Evolutionary conservation across 1,140 invertebrate genomes (phyloP), one percentile per base, ranked within the genome.

Genomic region (Drosophila ficusphila): DNA sequence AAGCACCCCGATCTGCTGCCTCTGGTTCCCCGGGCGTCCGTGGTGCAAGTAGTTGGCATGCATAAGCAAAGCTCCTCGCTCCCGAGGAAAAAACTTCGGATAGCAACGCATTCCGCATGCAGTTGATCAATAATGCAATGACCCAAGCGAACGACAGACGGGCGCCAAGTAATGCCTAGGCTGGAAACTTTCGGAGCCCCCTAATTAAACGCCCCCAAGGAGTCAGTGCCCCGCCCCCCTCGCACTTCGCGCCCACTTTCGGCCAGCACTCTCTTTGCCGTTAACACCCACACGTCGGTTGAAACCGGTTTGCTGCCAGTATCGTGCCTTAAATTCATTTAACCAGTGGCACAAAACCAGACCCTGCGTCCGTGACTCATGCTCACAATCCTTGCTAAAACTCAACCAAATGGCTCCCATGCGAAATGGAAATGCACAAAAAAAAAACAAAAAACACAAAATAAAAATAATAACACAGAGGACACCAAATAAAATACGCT

Each of bases 101-200:
- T 65, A 25, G 51, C 34, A 58, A 69, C 57, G 76, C 76, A 76
- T 72, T 68, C 36, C 21, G 53, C 61, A 64, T 85, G 79, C 81
- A 79, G 56, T 46, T 85, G 77, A 81, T 81, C 81, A 86, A 85
- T 86, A 85, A 86, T 85, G 81, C 81, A 85, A 79, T 79, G 71
- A 76, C 72, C 79, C 67, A 69, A 27, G 36, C 12, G 19, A 12
- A 14, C 39, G 34, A 48, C 79, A 69, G 57, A 39, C 64, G 58
- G 79, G 68, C 73, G 79, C 70, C 79, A 76, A 71, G 39, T 85
- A 86, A 60, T 85, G 54, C 61, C 67, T 71, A 70, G 33, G 48
- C 62, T 33, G 34, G 44, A 60, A 69, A 75, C 36, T 53, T 65
- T 65, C 25, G 31, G 39, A 57, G 25, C 57, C 38, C 42, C 36